These are phyloP conservation scores for Chrysolina oricalcia DNA, from an alignment of 2,888 invertebrate genomes.

Conservation along the genomic window DNA sequence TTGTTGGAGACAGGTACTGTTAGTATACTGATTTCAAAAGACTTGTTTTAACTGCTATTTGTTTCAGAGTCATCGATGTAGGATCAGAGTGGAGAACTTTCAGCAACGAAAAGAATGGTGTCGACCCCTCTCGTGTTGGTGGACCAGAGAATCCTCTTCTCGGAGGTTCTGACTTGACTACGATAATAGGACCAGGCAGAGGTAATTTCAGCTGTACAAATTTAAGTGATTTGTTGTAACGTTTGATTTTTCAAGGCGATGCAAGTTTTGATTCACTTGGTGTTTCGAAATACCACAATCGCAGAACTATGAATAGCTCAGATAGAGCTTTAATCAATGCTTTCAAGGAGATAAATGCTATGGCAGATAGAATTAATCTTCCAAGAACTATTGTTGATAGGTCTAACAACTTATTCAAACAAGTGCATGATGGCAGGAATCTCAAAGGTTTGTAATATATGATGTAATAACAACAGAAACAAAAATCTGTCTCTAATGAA, in stretches of 20 bases:
- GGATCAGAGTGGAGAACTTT: conserved; percentile 99
- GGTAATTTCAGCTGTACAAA: conserved; percentile 59
- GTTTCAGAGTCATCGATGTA: conserved; percentile 95
- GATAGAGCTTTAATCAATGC: conserved; percentile 97
- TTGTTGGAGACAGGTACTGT: conserved; percentile 95
- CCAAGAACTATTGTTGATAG: conserved; percentile 97
- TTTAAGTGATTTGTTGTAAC: background rate
- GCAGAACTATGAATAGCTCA: conserved; percentile 91
- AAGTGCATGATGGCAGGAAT: conserved; percentile 97
- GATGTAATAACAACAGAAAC: too few relatives aligned
- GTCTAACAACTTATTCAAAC: conserved; percentile 97
- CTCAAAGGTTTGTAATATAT: conserved; percentile 80
- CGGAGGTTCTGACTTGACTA: conserved; percentile 96
- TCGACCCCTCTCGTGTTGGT: conserved; percentile 99
- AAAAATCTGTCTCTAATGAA: too few relatives aligned
- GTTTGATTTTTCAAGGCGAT: conserved; percentile 71
- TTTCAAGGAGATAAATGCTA: conserved; percentile 96
- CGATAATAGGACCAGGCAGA: conserved; percentile 88
- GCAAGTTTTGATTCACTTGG: conserved; percentile 94
- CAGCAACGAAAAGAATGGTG: conserved; percentile 97
- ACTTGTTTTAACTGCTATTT: conserved; percentile 38
- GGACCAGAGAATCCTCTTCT: conserved; percentile 98
- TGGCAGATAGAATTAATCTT: conserved; percentile 98
- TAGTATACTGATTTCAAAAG: background rate
- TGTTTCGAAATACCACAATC: conserved; percentile 82